These are phyloP conservation scores for Turnix velox DNA, from an alignment of 2,113 vertebrate genomes.

Conservation along the genomic window DNA sequence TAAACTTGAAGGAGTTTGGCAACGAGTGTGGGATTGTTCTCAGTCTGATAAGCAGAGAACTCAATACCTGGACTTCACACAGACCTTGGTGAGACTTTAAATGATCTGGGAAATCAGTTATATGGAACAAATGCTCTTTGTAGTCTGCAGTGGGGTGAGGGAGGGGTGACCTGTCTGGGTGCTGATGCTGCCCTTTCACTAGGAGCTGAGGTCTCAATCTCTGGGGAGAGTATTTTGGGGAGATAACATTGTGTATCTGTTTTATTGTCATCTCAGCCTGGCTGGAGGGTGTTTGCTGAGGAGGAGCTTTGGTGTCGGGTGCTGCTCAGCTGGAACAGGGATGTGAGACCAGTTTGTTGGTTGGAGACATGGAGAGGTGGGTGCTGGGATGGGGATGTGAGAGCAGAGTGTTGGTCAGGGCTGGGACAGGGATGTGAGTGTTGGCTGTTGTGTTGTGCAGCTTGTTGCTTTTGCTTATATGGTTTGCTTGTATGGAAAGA, in stretches of 20 bases:
- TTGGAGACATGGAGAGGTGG: too few species aligned
- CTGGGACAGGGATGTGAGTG: too few species aligned
- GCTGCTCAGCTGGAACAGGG: background rate
- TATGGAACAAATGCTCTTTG: background rate
- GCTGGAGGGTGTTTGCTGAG: background rate
- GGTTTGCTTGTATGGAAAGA: background rate
- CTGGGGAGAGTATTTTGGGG: background rate
- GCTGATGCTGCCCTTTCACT: background rate
- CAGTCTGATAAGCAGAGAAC: background rate
- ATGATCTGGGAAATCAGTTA: background rate
- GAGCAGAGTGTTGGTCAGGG: accelerated
- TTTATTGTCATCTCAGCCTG: accelerated
- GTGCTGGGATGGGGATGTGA: too few species aligned
- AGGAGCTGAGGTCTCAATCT: background rate
- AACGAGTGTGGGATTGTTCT: accelerated
- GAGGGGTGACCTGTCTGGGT: background rate
- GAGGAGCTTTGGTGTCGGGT: background rate
- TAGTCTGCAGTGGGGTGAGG: accelerated
- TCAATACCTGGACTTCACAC: background rate
- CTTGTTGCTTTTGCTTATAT: background rate
- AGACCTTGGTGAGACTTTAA: background rate
- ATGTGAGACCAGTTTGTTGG: accelerated
- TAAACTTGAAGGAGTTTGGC: accelerated
- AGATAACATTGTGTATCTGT: accelerated
- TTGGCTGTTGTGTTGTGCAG: background rate